Conservation (phyloP, 37 sponge, comb jelly and placozoan species). For the Lycopodina hypogea region DNA sequence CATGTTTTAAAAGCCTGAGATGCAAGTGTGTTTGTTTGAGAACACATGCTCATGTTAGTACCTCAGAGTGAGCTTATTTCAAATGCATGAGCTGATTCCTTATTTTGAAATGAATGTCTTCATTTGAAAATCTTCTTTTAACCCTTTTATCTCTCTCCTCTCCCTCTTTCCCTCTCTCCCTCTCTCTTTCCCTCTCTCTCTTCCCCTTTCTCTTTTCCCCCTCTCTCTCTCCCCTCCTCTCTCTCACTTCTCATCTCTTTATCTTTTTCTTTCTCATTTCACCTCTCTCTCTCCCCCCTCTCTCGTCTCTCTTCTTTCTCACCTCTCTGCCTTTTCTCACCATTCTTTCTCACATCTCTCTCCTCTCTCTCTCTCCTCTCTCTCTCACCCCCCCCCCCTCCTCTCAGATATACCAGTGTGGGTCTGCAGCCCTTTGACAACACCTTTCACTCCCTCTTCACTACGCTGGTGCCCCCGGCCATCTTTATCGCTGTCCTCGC, state of each 20-base stretch:
- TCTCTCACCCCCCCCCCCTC: background rate
- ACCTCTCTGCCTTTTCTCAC: background rate
- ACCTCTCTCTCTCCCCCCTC: too few species aligned
- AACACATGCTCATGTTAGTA: too few species aligned
- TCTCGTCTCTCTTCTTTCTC: background rate
- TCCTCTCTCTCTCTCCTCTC: background rate
- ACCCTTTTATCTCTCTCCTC: background rate
- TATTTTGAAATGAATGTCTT: too few species aligned
- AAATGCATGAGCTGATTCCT: too few species aligned
- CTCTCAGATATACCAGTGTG: constrained; percentile 50
- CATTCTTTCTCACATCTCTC: background rate
- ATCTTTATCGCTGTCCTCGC: constrained; percentile 74
- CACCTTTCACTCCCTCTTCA: constrained; percentile 22
- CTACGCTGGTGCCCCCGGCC: constrained; percentile 56
- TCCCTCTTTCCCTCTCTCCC: background rate
- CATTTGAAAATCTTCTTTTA: too few species aligned
- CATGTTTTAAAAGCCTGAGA: too few species aligned
- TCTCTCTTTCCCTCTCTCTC: background rate
- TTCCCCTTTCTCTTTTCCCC: background rate
- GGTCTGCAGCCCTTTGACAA: constrained; percentile 30
- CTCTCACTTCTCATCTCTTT: too few species aligned
- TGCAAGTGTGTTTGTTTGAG: too few species aligned
- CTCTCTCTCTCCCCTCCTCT: background rate
- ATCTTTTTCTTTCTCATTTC: too few species aligned
- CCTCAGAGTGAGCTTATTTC: too few species aligned